phyloP scores from a whole-genome alignment of 2,113 vertebrate genomes.

The Narcine bancroftii region DNA sequence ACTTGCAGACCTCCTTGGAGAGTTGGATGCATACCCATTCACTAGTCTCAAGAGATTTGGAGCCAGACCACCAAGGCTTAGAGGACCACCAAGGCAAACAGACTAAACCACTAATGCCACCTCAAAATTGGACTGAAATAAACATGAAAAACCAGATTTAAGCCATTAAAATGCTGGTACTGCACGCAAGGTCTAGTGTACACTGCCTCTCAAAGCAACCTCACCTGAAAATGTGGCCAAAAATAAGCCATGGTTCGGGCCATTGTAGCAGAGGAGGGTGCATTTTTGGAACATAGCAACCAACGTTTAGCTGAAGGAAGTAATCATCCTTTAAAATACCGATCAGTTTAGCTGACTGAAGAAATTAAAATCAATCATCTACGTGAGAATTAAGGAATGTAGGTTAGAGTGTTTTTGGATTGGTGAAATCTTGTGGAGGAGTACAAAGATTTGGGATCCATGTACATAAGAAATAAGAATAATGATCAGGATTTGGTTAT shows the following conservation, averaged over 20 bases:
- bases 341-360: neutral
- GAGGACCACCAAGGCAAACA: constrained; percentile 7
- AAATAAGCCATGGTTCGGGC: neutral
- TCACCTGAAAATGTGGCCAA: neutral
- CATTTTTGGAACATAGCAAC: neutral
- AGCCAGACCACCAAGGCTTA: neutral
- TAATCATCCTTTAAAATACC: neutral
- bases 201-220: neutral
- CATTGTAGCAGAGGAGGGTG: neutral
- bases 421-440: neutral
- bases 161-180: neutral
- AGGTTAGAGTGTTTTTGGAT: neutral
- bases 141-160: constrained; percentile 15
- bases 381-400: neutral
- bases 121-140: neutral
- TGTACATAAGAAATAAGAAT: neutral
- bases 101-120: constrained; percentile 14
- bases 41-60: constrained; percentile 6
- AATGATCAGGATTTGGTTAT: no score
- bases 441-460: neutral
- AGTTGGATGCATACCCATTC: constrained; percentile 12
- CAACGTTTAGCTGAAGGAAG: neutral
- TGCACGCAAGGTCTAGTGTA: neutral
- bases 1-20: constrained; percentile 12
- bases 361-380: neutral